Conservation (phyloP, 2,113 vertebrate genomes). For the Ceyx margarethae region DNA sequence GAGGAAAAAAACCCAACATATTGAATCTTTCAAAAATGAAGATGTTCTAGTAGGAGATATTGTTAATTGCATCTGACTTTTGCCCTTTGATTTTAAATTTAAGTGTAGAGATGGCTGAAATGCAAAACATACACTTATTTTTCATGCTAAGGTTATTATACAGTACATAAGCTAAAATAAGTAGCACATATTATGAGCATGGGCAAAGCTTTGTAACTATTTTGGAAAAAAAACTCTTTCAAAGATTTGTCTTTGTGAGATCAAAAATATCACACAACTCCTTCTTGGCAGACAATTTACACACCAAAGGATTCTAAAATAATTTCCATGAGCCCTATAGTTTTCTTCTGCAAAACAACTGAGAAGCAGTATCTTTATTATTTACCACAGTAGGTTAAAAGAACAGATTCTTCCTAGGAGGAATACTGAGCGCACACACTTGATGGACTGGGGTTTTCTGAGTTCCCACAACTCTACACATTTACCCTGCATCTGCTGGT, state of each 20-base stretch:
- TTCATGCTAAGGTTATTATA: background rate
- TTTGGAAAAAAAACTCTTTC: background rate
- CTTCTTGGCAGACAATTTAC: background rate
- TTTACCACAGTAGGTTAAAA: background rate
- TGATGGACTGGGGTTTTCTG: background rate
- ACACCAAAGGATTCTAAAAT: background rate
- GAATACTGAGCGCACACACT: background rate
- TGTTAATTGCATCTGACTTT: background rate
- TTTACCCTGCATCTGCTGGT: slow-evolving; percentile 63
- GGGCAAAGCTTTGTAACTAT: background rate
- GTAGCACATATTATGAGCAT: background rate
- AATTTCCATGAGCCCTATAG: background rate
- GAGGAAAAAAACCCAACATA: background rate
- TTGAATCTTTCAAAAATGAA: background rate
- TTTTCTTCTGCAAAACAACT: background rate
- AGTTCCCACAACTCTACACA: background rate
- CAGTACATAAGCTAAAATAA: background rate
- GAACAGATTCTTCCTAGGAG: background rate
- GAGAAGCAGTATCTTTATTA: background rate
- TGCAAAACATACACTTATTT: background rate
- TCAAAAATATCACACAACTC: background rate
- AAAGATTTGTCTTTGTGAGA: background rate
- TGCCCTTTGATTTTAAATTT: background rate
- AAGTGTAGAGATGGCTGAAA: background rate
- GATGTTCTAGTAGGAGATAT: background rate